Percentiles rank a stretch among this genome's conserved stretches.
phyloP scores from a whole-genome alignment of 2,113 vertebrate genomes.

The Edolisoma coerulescens region DNA sequence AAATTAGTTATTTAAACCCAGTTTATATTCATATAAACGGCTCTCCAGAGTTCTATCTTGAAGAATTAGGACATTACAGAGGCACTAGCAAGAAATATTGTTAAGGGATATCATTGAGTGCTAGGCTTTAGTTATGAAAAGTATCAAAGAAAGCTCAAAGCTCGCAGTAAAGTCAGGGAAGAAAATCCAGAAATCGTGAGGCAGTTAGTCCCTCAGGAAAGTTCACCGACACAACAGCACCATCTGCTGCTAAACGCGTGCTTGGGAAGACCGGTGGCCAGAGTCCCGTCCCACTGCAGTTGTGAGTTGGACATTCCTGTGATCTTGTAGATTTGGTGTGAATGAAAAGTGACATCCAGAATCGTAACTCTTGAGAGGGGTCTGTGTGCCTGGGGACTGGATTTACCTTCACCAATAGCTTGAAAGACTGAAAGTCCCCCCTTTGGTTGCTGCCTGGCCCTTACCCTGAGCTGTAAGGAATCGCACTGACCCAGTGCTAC shows the following conservation, averaged over 20 bases:
- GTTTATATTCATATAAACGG: not conserved
- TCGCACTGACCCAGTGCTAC: rapidly evolving
- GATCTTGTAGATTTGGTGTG: not conserved
- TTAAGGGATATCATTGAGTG: not conserved
- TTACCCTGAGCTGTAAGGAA: not conserved
- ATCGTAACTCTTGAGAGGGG: not conserved
- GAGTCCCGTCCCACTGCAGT: not conserved
- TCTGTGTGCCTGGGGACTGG: not conserved
- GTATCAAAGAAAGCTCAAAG: not conserved
- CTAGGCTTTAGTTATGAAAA: not conserved
- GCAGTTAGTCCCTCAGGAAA: not conserved
- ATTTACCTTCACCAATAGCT: not conserved
- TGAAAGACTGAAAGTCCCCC: not conserved
- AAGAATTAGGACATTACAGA: not conserved
- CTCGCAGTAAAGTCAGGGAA: not conserved
- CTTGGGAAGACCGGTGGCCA: not conserved
- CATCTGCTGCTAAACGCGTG: slow-evolving; percentile 24
- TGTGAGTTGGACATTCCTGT: not conserved
- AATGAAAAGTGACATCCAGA: not conserved
- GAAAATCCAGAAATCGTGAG: not conserved
- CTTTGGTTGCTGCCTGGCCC: not conserved
- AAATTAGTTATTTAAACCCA: not conserved
- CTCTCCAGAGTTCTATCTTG: not conserved
- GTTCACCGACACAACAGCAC: slow-evolving; percentile 36
- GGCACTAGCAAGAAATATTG: not conserved